These are phyloP conservation scores for Otolemur crassicaudatus DNA, from an alignment of 2,797 vertebrate species.

Conservation along the genomic window DNA sequence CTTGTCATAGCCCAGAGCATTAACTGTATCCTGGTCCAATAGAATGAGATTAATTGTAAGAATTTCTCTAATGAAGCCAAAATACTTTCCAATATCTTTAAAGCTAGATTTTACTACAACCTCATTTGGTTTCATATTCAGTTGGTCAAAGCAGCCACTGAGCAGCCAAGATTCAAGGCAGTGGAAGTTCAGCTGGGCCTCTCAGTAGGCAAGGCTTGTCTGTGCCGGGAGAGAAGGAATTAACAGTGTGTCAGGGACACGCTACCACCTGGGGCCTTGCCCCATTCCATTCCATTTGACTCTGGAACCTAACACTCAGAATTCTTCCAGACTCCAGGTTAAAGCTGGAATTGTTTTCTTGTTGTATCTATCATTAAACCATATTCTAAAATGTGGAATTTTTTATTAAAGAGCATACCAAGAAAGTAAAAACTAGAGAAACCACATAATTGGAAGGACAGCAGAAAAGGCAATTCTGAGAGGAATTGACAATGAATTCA, in stretches of 20 bases:
- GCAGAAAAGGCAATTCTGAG: conserved; percentile 24
- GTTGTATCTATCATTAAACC: not conserved
- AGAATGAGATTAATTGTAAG: not conserved
- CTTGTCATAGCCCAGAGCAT: not conserved
- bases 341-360: conserved; percentile 15
- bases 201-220: not conserved
- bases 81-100: not conserved
- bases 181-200: not conserved
- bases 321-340: conserved; percentile 28
- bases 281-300: not conserved
- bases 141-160: not conserved
- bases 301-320: not conserved
- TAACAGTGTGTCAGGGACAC: not conserved
- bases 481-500: not conserved
- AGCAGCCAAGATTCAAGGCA: not conserved
- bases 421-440: not conserved
- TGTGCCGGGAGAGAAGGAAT: not conserved
- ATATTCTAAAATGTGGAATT: not conserved
- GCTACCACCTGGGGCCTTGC: not conserved
- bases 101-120: not conserved
- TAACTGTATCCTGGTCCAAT: not conserved
- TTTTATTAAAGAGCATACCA: not conserved
- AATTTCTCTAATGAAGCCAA: not conserved
- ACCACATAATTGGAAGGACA: not conserved
- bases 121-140: not conserved